Evolutionary conservation across 2,113 vertebrate genomes (phyloP), one percentile per base, ranked within the genome.

Genomic region (Pandion haliaetus): DNA sequence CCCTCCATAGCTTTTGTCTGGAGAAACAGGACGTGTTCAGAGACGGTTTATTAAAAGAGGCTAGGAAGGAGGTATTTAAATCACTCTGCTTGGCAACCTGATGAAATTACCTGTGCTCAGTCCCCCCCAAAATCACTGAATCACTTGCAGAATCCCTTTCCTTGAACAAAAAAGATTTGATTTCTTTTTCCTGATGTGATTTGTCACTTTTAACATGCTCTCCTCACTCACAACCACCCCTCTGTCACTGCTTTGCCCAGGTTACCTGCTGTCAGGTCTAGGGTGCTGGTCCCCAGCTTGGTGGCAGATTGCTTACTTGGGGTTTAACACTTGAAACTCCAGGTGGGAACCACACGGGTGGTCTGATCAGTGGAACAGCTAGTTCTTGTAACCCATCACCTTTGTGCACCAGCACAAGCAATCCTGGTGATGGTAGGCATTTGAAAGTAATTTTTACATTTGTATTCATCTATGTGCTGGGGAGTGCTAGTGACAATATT

Each of bases 51-150:
- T 89, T 91, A 73, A 65, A 91, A 80, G 55, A 77, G 34, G 42
- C 32, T 77, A 24, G 45, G 63, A 54, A 70, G 45, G 57, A 86
- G 63, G 36, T 36, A 24, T 91, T 83, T 78, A 74, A 86, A 85
- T 91, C 82, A 81, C 50, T 29, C 25, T 32, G 31, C 49, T 17
- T 38, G 71, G 57, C 59, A 88, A 20, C 8, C 29, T 81, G 70
- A 80, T 66, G 55, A 58, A 92, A 94, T 86, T 59, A 91, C 80
- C 87, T 92, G 79, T 45, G 74, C 32, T 95, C 36, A 59, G 57
- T 38, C 29, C 57, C 52, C 82, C 78, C 45, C 6, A 76, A 77
- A 92, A 66, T 11, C 71, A 44, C 40, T 0, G 0, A 55, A n/a
- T 45, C 2, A 0, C 44, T 45, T 54, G 26, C 17, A 74, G 50